Base-by-base conservation (phyloP, 2,797 vertebrate species). In the Gymnothorax reevesii region DNA sequence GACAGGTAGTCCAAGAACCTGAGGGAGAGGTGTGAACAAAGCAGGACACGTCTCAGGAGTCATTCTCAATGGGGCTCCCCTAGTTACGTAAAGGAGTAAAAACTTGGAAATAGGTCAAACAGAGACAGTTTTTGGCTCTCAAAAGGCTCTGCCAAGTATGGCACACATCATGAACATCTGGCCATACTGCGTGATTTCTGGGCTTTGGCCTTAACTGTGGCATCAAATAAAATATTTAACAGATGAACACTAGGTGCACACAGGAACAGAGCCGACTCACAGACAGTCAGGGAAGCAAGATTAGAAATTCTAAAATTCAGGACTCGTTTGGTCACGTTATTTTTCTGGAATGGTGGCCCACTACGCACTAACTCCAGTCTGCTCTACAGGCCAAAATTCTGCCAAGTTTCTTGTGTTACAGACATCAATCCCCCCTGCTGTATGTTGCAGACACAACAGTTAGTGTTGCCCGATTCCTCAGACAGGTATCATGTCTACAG, bases 1-100 rank as follows among this genome's bases (percentile, higher is more conserved):
- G 99, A 99, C 85, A 99, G 95, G 92, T 99, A 99, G 94, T 99
- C 99, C 93, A 99, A 94, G 94, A 99, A 99, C 94, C 99, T 99
- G 90, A 1, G 85, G 49, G 52, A 49, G 10, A 75, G 27, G 77
- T 52, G 25, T 22, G 77, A 54, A 52, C 33, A 55, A 12, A 54
- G n/a, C 15, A 55, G 77, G 52, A 55, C 49, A 55, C 4, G 7
- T 49, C 33, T 42, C 73, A 52, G 20, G 73, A 77, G 73, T 17
- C 33, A 17, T 17, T 7, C 7, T 8, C n/a, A 15, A 33, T 13
- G 2, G 71, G 62, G 22, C 13, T 42, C 33, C 33, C 33, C 33
- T 42, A 2, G 33, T 42, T 42, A 42, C 33, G 33, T 42, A 42
- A 42, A 42, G 33, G 33, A 42, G 33, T 42, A 42, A 42, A 42